These are phyloP conservation scores for Lampris incognitus DNA, from an alignment of 2,113 vertebrate species.

Conservation along the genomic window DNA sequence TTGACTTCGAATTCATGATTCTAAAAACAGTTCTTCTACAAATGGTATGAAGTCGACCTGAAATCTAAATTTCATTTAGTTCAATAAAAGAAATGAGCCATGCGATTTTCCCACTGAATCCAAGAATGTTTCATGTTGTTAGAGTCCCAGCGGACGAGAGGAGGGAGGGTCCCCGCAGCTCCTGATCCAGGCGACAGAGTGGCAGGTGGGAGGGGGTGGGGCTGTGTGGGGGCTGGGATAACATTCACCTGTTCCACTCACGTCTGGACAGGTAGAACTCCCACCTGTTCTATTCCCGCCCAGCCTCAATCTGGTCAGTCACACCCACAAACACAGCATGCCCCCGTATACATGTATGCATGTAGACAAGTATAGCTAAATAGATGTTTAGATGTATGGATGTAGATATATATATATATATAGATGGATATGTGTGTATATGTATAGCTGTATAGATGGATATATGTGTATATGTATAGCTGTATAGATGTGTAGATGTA, in stretches of 20 bases:
- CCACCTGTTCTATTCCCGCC: conserved; percentile 52
- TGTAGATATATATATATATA: no score
- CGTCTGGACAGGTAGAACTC: conserved; percentile 79
- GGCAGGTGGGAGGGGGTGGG: conserved; percentile 74
- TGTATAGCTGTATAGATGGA: no score
- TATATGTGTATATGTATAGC: no score
- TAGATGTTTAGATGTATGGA: no score
- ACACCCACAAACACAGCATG: conserved; percentile 13
- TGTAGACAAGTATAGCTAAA: not conserved
- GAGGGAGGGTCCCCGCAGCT: conserved; percentile 71
- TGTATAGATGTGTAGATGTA: no score
- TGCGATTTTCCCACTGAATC: no score
- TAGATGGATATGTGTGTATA: no score
- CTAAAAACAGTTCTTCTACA: no score
- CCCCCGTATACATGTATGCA: not conserved
- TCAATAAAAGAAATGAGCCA: not conserved
- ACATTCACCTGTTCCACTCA: conserved; percentile 79
- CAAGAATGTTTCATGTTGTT: no score
- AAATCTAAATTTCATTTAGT: no score
- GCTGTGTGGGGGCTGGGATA: conserved; percentile 69
- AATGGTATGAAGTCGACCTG: no score
- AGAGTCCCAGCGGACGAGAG: conserved; percentile 4
- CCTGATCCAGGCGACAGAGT: conserved; percentile 59
- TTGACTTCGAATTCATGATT: no score
- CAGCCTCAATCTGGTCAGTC: conserved; percentile 60